These are phyloP conservation scores for Ibidorhyncha struthersii DNA, from an alignment of 2,113 vertebrate species.

Conservation along the genomic window DNA sequence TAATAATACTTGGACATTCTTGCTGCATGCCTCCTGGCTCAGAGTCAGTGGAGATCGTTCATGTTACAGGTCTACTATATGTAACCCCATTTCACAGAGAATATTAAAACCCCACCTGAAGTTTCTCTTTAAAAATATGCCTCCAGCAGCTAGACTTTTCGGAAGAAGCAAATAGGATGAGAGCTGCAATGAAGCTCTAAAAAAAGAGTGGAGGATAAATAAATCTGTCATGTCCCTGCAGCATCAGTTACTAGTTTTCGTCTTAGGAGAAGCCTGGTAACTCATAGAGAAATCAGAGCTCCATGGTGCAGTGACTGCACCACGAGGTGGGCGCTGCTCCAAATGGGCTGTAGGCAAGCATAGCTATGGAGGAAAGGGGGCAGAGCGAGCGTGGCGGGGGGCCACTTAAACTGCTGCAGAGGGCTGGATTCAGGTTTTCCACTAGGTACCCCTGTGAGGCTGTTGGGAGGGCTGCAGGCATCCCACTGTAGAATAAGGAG, in stretches of 20 bases:
- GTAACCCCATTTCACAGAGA: background rate
- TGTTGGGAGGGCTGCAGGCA: background rate
- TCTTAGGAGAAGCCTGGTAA: background rate
- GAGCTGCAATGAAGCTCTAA: background rate
- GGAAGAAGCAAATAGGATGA: background rate
- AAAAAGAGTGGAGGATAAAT: background rate
- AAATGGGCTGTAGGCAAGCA: background rate
- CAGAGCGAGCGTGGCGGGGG: accelerated
- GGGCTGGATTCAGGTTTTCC: background rate
- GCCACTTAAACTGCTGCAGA: too few relatives aligned
- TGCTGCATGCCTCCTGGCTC: background rate
- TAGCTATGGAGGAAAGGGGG: background rate
- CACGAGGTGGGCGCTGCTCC: background rate
- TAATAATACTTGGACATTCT: background rate
- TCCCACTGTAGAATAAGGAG: background rate
- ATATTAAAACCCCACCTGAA: background rate
- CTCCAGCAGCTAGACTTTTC: background rate
- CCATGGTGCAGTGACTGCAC: background rate
- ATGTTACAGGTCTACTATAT: background rate
- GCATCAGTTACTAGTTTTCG: background rate
- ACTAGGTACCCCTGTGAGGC: background rate
- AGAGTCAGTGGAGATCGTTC: background rate
- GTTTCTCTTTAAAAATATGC: background rate
- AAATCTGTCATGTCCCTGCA: background rate
- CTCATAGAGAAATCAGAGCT: background rate